phyloP scores from a whole-genome alignment of 37 sponge, comb jelly and placozoan species.

The Chondrosia reniformis region DNA sequence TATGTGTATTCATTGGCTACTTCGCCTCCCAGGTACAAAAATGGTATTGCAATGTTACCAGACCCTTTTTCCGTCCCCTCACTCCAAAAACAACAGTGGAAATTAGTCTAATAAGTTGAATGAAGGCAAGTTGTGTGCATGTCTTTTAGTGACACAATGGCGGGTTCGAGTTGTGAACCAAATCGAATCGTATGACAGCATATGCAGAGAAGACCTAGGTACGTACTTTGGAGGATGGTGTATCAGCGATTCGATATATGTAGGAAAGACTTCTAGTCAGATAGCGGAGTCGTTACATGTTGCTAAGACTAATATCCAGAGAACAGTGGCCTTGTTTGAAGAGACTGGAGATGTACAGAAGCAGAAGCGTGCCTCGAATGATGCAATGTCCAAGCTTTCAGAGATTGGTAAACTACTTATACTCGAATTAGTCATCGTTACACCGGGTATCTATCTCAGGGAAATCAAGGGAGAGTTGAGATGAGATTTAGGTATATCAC shows the following conservation, averaged over 20 bases:
- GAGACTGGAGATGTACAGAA: slow-evolving; percentile 23
- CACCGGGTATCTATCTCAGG: slow-evolving; percentile 27
- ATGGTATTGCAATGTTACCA: too few species aligned
- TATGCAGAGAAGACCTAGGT: neutral
- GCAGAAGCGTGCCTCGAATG: slow-evolving; percentile 6
- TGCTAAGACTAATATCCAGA: slow-evolving; percentile 14
- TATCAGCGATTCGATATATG: neutral
- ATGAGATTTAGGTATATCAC: neutral
- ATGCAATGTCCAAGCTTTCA: slow-evolving; percentile 13
- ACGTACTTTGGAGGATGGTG: neutral
- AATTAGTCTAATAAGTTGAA: too few species aligned
- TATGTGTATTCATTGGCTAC: too few species aligned
- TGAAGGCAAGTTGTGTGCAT: too few species aligned
- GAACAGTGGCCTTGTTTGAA: slow-evolving; percentile 12
- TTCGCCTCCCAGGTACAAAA: too few species aligned
- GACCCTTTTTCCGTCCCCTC: too few species aligned
- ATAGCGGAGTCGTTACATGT: slow-evolving; percentile 11
- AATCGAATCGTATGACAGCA: neutral
- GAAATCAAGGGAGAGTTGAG: neutral
- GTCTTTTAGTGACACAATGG: too few species aligned
- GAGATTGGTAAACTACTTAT: slow-evolving; percentile 10
- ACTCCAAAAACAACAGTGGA: too few species aligned
- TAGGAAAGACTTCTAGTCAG: neutral
- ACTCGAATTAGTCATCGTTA: slow-evolving; percentile 15
- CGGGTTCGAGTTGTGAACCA: neutral